Evolutionary conservation across 2,888 invertebrate species (phyloP).

Genomic region (Amphipoea oculea): DNA sequence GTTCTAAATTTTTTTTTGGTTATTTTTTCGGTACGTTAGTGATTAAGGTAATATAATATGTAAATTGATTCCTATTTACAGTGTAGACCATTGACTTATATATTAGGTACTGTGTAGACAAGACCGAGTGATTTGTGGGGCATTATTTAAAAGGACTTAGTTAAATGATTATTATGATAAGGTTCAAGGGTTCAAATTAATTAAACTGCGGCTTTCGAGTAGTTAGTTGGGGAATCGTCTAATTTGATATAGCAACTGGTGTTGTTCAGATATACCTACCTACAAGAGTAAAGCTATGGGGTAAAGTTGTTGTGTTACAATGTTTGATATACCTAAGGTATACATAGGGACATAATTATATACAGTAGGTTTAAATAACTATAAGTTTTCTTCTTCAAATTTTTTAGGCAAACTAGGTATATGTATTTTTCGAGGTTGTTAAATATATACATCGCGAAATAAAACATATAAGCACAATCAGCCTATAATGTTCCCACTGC

Average conservation of each 20-base stretch:
- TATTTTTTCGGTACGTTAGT: slow-evolving; percentile 27
- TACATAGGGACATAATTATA: neutral
- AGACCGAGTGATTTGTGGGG: slow-evolving; percentile 26
- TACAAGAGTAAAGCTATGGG: neutral
- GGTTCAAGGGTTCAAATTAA: neutral
- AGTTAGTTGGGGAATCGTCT: neutral
- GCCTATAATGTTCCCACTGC: neutral
- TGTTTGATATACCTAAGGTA: neutral
- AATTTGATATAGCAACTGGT: neutral
- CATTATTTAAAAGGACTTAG: neutral
- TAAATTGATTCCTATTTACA: slow-evolving; percentile 1
- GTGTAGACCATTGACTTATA: neutral
- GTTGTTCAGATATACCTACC: neutral
- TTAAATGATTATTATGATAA: neutral
- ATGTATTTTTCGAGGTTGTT: neutral
- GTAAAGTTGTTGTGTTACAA: neutral
- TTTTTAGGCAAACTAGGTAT: no score
- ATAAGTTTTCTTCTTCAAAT: neutral
- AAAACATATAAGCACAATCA: neutral
- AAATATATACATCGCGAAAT: neutral
- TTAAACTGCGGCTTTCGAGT: neutral
- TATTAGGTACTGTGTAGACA: neutral
- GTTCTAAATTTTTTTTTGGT: slow-evolving; percentile 53
- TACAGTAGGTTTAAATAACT: neutral
- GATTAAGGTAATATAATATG: slow-evolving; percentile 19